Evolutionary conservation across 2,888 invertebrate species (phyloP), one percentile per base, ranked within the genome.

Genomic region (Slavum lentiscoides): DNA sequence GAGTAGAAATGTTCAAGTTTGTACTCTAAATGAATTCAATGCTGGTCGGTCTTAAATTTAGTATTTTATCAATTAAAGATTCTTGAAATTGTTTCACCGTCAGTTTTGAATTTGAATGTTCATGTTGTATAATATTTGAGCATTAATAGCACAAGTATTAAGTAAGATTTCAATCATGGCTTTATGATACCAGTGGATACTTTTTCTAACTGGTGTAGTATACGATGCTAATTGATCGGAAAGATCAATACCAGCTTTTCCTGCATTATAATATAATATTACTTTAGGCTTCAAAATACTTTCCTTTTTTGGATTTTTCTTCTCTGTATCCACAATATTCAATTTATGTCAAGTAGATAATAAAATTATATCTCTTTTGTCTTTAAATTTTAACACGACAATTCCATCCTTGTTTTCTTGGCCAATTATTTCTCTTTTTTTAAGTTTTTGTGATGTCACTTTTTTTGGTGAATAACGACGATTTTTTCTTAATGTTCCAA

Each of bases 131-230:
- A 84, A 83, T 23, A 85, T 83, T 83, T 83, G 83, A 37, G 84
- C 84, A 83, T 85, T 85, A 61, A 85, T 85, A 19, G 86, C 62
- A 23, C 85, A 84, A 8, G 84, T 85, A 74, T 85, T 85, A 70
- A 86, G 80, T 82, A 86, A 70, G 37, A 86, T 81, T 73, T 86
- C 85, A 37, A 86, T 84, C 37, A 83, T 86, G 64, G 86, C 62
- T 82, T 86, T 86, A 82, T 82, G 85, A 80, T 85, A 86, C 86
- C 86, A 86, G 80, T 86, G 86, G 9, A 86, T 82, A 21, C 85
- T 84, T 83, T 85, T 86, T 70, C 85, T 82, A 55, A 86, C 83
- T 82, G 85, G 85, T 43, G 85, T 84, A 55, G 82, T 83, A 37
- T 84, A 64, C 1, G 62, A 59, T 64, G 83, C 75, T 85, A 85